Evolutionary conservation across 2,797 vertebrate species (phyloP).

Genomic region (Tenualosa thibaudeaui): DNA sequence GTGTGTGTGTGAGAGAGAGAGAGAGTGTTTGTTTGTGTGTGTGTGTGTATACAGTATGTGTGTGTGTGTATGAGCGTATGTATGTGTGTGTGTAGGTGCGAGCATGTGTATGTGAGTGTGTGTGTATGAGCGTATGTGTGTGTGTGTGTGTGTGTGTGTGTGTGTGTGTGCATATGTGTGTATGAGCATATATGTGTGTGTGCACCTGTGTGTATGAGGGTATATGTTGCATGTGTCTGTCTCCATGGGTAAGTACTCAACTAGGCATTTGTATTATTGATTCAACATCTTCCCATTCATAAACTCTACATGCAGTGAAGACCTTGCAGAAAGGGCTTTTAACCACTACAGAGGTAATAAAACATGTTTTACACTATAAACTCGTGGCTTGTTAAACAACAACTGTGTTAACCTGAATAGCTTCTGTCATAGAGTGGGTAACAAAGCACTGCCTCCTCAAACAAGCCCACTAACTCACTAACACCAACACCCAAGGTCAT

Average conservation of each 20-base stretch:
- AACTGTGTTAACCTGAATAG: not conserved
- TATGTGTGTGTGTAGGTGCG: too few relatives aligned
- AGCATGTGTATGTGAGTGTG: not conserved
- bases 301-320: not conserved
- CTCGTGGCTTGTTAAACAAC: not conserved
- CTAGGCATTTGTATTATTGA: not conserved
- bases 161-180: constrained; percentile 50
- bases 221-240: constrained; percentile 33
- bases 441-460: not conserved
- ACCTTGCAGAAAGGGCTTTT: not conserved
- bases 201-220: constrained; percentile 30
- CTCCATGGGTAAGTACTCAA: not conserved
- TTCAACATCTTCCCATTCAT: not conserved
- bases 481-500: constrained; percentile 62
- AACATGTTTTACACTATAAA: not conserved
- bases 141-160: constrained; percentile 38
- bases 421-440: not conserved
- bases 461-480: not conserved
- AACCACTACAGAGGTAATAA: not conserved
- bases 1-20: too few relatives aligned
- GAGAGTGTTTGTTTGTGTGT: too few relatives aligned
- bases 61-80: too few relatives aligned
- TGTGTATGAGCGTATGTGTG: constrained; percentile 6
- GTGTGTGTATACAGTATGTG: too few relatives aligned
- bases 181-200: constrained; percentile 30